phyloP scores from a whole-genome alignment of 2,888 invertebrate genomes.

The Chromoteleia sp. region DNA sequence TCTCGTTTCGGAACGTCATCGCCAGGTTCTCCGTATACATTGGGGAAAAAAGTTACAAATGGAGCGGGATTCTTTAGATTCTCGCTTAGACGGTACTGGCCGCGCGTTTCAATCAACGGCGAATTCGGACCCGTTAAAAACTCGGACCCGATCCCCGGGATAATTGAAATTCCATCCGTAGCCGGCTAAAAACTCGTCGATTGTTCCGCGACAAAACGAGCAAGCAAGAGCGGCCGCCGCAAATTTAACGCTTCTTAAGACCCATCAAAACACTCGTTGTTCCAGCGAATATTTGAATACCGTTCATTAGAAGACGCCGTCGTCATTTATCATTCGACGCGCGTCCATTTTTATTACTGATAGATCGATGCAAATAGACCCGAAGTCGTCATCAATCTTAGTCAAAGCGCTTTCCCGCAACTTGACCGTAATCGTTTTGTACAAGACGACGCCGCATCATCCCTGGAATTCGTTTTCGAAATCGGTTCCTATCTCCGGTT shows the following conservation, averaged over 20 bases:
- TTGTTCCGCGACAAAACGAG: slow-evolving; percentile 42
- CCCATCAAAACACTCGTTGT: slow-evolving; percentile 19
- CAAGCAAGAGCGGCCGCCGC: background rate
- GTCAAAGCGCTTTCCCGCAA: background rate
- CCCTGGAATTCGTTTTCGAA: too few relatives aligned
- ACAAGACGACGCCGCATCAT: too few relatives aligned
- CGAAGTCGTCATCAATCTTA: background rate
- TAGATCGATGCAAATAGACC: background rate
- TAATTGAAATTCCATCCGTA: slow-evolving; percentile 54
- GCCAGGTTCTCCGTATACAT: slow-evolving; percentile 46
- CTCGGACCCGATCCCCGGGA: slow-evolving; percentile 21
- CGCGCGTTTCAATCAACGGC: slow-evolving; percentile 56
- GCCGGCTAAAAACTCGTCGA: slow-evolving; percentile 40
- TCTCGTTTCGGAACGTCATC: slow-evolving; percentile 37
- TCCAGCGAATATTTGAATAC: slow-evolving; percentile 10
- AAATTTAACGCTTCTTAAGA: slow-evolving; percentile 33
- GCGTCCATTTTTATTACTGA: background rate
- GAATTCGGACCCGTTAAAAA: slow-evolving; percentile 44
- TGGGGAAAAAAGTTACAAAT: slow-evolving; percentile 64
- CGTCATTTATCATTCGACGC: background rate
- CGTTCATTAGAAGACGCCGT: background rate
- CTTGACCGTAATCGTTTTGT: background rate
- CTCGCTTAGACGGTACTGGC: slow-evolving; percentile 44
- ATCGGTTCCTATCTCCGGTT: too few relatives aligned
- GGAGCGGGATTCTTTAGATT: slow-evolving; percentile 64